Percentiles rank a stretch among this genome's conserved stretches.
Evolutionary conservation across 2,797 vertebrate species (phyloP).

Genomic region (Pterois miles): DNA sequence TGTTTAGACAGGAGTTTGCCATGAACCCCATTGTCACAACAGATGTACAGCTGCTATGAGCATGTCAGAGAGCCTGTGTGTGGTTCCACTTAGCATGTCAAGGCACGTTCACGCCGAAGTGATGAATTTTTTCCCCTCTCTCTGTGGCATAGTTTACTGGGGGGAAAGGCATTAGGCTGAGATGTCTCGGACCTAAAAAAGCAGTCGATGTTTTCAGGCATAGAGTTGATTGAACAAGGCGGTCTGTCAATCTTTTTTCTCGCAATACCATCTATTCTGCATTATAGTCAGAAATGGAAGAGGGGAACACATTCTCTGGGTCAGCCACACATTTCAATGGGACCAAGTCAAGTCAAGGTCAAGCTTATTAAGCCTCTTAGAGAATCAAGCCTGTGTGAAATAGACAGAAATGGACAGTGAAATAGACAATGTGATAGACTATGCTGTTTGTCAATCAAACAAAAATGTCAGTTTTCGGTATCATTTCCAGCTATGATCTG

Average conservation of each 20-base stretch:
- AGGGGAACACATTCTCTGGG: background rate
- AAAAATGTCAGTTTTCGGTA: background rate
- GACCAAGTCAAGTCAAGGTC: conserved; percentile 1
- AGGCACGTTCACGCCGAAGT: background rate
- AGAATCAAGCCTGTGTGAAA: background rate
- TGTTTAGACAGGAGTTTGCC: background rate
- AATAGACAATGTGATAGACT: background rate
- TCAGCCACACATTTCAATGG: background rate
- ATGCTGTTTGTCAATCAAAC: conserved; percentile 11
- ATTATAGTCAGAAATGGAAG: background rate
- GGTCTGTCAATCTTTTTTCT: conserved; percentile 11
- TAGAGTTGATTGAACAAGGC: conserved; percentile 21
- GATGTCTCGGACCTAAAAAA: background rate
- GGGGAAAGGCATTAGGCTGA: background rate
- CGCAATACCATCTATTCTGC: background rate
- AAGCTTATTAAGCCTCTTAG: conserved; percentile 7
- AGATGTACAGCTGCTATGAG: conserved; percentile 16
- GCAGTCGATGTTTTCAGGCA: background rate
- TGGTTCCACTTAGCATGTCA: conserved; percentile 39
- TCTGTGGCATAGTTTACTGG: background rate
- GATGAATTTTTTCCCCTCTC: background rate
- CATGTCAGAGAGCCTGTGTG: background rate
- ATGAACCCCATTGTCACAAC: background rate
- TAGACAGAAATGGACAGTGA: background rate
- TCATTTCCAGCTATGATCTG: background rate